Conservation (phyloP, 2,113 vertebrate genomes). For the Dicrurus megarhynchus region DNA sequence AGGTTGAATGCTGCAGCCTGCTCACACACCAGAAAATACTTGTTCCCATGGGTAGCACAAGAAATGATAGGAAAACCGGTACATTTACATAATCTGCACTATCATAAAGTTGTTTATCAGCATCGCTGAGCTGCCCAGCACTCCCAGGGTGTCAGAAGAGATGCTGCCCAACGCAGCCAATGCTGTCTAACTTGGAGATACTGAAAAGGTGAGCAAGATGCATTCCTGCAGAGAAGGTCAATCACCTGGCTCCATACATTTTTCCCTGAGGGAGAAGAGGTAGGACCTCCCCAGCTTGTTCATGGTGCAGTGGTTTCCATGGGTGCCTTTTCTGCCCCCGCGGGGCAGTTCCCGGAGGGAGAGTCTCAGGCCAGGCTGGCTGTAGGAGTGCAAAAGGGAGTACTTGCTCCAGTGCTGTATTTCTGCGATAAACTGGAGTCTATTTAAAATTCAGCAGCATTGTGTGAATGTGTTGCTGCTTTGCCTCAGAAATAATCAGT, state of each 20-base stretch:
- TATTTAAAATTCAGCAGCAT: neutral
- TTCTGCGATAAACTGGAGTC: neutral
- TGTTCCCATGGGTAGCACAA: neutral
- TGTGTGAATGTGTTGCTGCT: neutral
- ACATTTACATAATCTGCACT: neutral
- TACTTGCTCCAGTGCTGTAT: neutral
- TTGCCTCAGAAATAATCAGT: neutral
- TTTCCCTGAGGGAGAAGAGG: neutral
- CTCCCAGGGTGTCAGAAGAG: neutral
- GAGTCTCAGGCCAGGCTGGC: neutral
- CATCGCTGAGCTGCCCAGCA: neutral
- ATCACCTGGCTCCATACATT: neutral
- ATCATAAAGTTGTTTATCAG: neutral
- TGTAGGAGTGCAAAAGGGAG: neutral
- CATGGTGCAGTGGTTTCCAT: rapidly evolving
- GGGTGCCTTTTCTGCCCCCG: no score
- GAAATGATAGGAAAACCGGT: neutral
- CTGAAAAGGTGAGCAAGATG: neutral
- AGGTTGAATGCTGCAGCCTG: neutral
- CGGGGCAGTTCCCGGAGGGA: neutral
- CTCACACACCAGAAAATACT: neutral
- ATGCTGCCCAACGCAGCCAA: neutral
- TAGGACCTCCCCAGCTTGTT: neutral
- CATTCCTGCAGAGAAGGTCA: neutral
- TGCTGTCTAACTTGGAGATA: neutral